Base-by-base conservation (phyloP, 2,797 vertebrate species). In the Coregonus ussuriensis region DNA sequence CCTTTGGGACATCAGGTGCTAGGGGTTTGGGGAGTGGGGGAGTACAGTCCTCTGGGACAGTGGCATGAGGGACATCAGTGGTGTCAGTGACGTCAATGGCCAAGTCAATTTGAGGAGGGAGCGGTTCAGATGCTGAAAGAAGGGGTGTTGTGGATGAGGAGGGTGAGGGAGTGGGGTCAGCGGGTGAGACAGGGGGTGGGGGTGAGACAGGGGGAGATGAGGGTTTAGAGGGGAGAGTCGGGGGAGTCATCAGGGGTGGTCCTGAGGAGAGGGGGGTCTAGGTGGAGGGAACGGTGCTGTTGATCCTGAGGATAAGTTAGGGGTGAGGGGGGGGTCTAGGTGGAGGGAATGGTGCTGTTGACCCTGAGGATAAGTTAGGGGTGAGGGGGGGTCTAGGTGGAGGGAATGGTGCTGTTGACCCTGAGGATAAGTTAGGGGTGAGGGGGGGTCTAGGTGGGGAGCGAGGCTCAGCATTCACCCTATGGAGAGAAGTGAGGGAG, bases 91-190 rank as follows among this genome's bases (percentile, higher is more conserved):
- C 11, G 41, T 9, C 41, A 47, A 47, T 62, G 56, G 56, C n/a
- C 18, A 11, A 25, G 59, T 63, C 59, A 21, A 63, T 63, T 29
- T 63, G 59, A 18, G 7, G 9, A 75, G 59, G 67, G 78, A 21
- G 59, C 76, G 29, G 47, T 33, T 63, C 59, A 67, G 86, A 79
- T 78, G 82, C 91, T 65, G 87, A 90, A 74, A 0, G 79, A 0
- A 41, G 74, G 31, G 72, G 51, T 53, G 4, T 21, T 0, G 79
- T 51, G 14, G 41, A 47, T 47, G 41, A 47, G 41, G 41, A 47
- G 9, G 65, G 65, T 85, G 71, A 51, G 41, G 37, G 21, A 33
- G 37, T 21, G 37, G 37, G 69, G 69, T 51, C 35, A 25, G 41
- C 6, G 1, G 35, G 33, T 6, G 15, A 31, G 35, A 47, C 41